These are phyloP conservation scores for Pantelozetes paolii DNA, from an alignment of 2,888 invertebrate species.

Conservation along the genomic window DNA sequence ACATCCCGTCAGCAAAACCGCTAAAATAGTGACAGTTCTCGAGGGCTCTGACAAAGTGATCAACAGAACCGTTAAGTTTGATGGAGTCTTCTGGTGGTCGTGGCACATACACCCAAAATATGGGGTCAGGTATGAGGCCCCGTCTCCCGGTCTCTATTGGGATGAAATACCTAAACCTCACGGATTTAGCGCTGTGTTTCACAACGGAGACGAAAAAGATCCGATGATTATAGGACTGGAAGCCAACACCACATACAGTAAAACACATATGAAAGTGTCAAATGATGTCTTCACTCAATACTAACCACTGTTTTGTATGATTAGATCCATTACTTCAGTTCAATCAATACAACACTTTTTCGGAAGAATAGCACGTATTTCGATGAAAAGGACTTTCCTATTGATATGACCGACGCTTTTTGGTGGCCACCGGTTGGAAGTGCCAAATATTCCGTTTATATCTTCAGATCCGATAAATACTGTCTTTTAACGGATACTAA, in stretches of 20 bases:
- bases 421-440: not conserved
- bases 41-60: not conserved
- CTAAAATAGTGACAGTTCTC: not conserved
- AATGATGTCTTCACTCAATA: too few relatives aligned
- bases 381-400: not conserved
- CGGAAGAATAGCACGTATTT: not conserved
- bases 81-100: not conserved
- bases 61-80: not conserved
- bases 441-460: not conserved
- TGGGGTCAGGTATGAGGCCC: not conserved
- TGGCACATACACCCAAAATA: not conserved
- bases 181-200: not conserved
- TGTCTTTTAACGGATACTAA: too few relatives aligned
- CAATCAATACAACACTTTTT: not conserved
- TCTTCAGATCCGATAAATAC: not conserved
- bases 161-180: not conserved
- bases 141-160: not conserved
- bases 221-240: not conserved
- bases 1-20: not conserved
- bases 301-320: not conserved
- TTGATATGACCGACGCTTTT: not conserved
- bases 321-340: not conserved
- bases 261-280: not conserved
- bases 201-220: not conserved
- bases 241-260: not conserved